Evolutionary conservation across 2,113 vertebrate species (phyloP).

Genomic region (Turdus rufiventris): DNA sequence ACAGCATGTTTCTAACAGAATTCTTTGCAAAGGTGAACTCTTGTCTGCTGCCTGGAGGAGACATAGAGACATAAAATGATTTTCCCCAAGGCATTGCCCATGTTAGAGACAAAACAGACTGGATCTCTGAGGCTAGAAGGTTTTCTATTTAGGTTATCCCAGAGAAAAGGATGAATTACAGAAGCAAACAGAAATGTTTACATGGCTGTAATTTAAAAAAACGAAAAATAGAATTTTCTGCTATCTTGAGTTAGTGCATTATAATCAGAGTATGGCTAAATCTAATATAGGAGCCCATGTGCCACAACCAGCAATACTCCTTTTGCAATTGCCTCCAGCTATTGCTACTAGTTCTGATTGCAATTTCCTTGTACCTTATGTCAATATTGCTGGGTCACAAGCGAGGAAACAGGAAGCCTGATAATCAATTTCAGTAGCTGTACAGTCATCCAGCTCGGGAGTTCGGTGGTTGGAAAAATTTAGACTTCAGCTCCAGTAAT

Average conservation of each 20-base stretch:
- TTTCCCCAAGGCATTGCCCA: neutral
- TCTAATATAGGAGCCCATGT: neutral
- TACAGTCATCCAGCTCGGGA: neutral
- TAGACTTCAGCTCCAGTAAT: slow-evolving; percentile 5
- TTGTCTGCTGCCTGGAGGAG: neutral
- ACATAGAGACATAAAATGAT: neutral
- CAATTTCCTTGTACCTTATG: slow-evolving; percentile 49
- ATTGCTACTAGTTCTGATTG: slow-evolving; percentile 58
- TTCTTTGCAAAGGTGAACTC: neutral
- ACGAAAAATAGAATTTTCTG: neutral
- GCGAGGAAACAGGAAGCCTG: slow-evolving; percentile 34
- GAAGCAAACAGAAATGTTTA: neutral
- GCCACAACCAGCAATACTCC: slow-evolving; percentile 32
- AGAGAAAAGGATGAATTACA: neutral
- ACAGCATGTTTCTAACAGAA: neutral
- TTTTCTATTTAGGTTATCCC: neutral
- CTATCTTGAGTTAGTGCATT: neutral
- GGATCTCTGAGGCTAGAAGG: neutral
- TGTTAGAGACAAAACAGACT: neutral
- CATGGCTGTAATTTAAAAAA: neutral
- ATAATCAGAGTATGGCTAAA: slow-evolving; percentile 4
- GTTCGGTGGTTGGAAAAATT: neutral
- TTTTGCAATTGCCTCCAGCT: slow-evolving; percentile 61
- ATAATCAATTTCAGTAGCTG: slow-evolving; percentile 49
- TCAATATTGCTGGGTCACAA: slow-evolving; percentile 47